Evolutionary conservation across 2,888 invertebrate species (phyloP), one percentile per base, ranked within the genome.

Genomic region (Noctua janthe): DNA sequence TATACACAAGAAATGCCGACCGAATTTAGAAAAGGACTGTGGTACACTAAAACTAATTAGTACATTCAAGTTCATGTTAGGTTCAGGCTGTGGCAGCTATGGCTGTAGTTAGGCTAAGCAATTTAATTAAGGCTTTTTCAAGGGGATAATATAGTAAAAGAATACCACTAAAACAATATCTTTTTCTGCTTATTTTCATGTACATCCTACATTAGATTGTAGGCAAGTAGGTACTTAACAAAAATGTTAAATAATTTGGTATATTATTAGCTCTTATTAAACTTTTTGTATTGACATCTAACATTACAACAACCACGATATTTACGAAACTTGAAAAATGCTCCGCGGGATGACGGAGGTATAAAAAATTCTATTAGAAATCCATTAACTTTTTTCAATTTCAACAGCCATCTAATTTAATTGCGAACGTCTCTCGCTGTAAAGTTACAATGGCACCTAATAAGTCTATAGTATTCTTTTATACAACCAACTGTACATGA

Each of bases 381-480:
- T 91, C 93, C 92, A 92, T 93, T 92, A 92, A 92, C 88, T 91
- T 93, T 93, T 39, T 93, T 90, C 92, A 90, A 92, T 93, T 92
- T 88, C 90, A 88, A 86, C 88, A 86, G 89, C 87, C 90, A 89
- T 89, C 87, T 91, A 89, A 92, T 92, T 93, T 91, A 91, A 93
- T 93, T 91, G 91, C 90, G 76, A 80, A 77, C 90, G 83, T 83
- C 90, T 90, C 88, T 87, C 83, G 81, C 86, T 92, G 92, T 93
- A 92, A 85, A 91, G 76, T 92, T 90, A 92, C 92, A 91, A 92
- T 87, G 81, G 82, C 56, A 75, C 75, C 75, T 76, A 80, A 81
- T 89, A 83, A 76, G 77, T 80, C 71, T 69, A 76, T 73, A 64
- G 29, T 82, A 54, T 75, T 73, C 17, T 76, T 82, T 74, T 80